Conservation (phyloP, 2,797 vertebrate species). For the Alectoris magna region DNA sequence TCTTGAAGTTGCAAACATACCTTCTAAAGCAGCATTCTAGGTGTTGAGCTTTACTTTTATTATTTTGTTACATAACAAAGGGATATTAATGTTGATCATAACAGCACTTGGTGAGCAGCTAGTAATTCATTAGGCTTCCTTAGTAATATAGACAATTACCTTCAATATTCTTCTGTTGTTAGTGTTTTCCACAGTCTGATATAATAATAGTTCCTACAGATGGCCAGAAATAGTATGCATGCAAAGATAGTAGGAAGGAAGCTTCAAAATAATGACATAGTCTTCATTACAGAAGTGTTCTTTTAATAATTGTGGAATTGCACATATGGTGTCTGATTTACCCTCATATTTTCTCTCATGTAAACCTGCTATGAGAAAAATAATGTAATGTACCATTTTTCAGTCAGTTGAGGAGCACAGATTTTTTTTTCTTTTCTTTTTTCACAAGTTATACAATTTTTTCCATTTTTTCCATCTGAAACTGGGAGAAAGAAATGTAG, state of each 20-base stretch:
- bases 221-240: neutral
- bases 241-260: neutral
- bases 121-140: neutral
- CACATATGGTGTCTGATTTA: slow-evolving; percentile 44
- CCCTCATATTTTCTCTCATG: neutral
- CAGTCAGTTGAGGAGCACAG: neutral
- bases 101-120: neutral
- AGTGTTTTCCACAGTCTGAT: neutral
- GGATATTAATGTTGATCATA: neutral
- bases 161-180: neutral
- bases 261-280: slow-evolving; percentile 35
- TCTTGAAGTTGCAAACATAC: neutral
- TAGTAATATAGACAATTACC: neutral
- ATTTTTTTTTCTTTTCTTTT: neutral
- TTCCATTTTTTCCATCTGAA: neutral
- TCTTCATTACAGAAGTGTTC: neutral
- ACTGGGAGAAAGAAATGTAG: neutral
- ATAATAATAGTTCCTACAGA: slow-evolving; percentile 10
- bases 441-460: neutral
- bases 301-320: neutral
- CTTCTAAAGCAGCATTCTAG: neutral
- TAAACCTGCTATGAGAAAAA: neutral
- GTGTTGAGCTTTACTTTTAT: too few species aligned
- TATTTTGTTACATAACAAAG: neutral
- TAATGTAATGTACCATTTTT: slow-evolving; percentile 1